Conservation (phyloP, 2,113 vertebrate genomes). For the Sterrhoptilus dennistouni region DNA sequence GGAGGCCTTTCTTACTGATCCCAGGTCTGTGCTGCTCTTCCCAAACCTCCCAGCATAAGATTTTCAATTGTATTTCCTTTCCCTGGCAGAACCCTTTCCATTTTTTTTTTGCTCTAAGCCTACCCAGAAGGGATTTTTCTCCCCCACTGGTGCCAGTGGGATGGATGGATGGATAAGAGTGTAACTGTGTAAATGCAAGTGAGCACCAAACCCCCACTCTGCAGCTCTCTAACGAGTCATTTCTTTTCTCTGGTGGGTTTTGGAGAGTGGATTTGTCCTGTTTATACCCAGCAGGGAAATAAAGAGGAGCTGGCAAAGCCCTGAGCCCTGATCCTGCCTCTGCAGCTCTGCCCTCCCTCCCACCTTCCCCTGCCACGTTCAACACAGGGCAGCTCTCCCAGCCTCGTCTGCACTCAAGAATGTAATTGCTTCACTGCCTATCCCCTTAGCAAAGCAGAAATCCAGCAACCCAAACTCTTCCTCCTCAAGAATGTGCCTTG, state of each 20-base stretch:
- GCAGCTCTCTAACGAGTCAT: background rate
- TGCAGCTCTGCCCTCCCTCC: background rate
- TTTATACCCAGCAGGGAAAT: background rate
- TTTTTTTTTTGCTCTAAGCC: background rate
- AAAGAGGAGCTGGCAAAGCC: background rate
- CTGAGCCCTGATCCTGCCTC: background rate
- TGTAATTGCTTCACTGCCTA: background rate
- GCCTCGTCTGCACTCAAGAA: background rate
- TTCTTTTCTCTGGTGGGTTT: background rate
- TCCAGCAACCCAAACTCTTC: slow-evolving; percentile 18
- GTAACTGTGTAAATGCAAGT: background rate
- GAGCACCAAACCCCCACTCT: background rate
- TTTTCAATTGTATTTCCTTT: background rate
- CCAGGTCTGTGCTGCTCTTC: background rate
- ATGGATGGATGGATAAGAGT: background rate
- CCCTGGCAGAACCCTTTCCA: background rate
- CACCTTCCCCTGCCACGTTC: background rate
- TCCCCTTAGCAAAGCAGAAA: slow-evolving; percentile 22
- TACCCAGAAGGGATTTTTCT: background rate
- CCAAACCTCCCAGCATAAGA: background rate
- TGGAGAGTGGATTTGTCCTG: background rate
- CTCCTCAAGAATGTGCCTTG: slow-evolving; percentile 62
- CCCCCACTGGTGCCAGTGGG: background rate
- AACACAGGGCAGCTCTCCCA: background rate
- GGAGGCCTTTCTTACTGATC: background rate